These are phyloP conservation scores for Ceratosolen solmsi DNA, from an alignment of 1,140 invertebrate genomes.

Conservation along the genomic window DNA sequence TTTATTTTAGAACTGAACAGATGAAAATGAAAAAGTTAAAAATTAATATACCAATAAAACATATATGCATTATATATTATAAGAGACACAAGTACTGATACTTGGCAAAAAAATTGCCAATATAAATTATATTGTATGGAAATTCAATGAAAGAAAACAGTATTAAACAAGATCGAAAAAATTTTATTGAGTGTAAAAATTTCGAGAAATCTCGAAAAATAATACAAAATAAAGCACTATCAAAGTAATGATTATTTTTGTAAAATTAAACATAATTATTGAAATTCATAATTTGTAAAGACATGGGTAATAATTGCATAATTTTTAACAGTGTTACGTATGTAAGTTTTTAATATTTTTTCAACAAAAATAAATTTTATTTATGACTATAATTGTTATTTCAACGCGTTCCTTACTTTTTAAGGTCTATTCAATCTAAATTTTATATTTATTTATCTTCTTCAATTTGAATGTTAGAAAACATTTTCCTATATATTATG, in stretches of 20 bases:
- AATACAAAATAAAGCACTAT: constrained; percentile 1
- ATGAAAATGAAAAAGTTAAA: too few relatives aligned
- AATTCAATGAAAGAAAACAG: not conserved
- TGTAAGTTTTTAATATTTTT: not conserved
- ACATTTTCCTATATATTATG: not conserved
- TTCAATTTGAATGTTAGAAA: not conserved
- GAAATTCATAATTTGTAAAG: constrained; percentile 11
- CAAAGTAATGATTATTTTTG: not conserved
- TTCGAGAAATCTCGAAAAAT: constrained; percentile 7
- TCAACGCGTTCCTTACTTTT: not conserved
- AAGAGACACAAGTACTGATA: too few relatives aligned
- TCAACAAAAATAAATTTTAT: not conserved
- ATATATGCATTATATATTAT: too few relatives aligned
- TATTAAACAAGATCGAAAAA: not conserved
- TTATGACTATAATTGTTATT: constrained; percentile 3
- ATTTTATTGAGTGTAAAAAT: constrained; percentile 46
- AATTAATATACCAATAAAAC: too few relatives aligned
- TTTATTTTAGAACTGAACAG: not conserved
- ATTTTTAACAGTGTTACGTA: not conserved
- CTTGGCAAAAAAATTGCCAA: too few relatives aligned
- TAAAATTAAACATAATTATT: constrained; percentile 14
- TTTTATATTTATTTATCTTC: not conserved
- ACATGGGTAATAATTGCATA: not conserved
- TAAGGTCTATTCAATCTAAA: not conserved
- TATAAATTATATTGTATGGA: not conserved